Base-by-base conservation (phyloP, 2,113 vertebrate species). In the Isichthys henryi region DNA sequence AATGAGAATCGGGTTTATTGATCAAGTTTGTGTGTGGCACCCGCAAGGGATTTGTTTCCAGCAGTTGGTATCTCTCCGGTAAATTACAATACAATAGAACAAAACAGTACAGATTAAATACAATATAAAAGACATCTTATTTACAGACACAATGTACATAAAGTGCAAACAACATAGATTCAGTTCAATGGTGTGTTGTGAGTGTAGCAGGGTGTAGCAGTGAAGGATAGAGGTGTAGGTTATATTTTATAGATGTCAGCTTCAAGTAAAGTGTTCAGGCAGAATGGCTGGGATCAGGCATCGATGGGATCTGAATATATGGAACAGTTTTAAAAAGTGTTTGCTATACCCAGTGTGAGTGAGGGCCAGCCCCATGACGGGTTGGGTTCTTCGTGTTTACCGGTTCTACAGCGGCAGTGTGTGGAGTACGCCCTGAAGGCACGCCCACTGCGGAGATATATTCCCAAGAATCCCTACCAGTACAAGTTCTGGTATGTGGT, bases 401-500 rank as follows among this genome's bases (percentile, higher is more conserved):
- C 90, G 21, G 91, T 39, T 91, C 58, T 88, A 49, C 96, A 99
- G 98, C 97, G 98, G 86, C 98, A 99, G 94, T 99, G 98, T 94
- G 98, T 99, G 49, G 98, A 99, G 94, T 99, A 99, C 0, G 98
- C 98, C 45, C 95, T 99, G 88, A 99, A 99, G 94, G 98, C 98
- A 0, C 97, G 97, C 70, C 98, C 98, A 2, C 94, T 99, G 93
- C 96, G 97, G 90, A 96, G 98, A 93, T 99, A 99, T 92, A 99
- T 99, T 92, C 98, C 98, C 82, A 99, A 99, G 96, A 99, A 99
- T 92, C 98, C 97, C 2, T 99, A 99, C 95, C 98, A 99, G 95
- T 99, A 99, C 95, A 99, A 99, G 95, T 99, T 99, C 96, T 99
- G 98, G 98, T 99, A 99, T 91, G 97, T 99, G 97, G 98, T 99